Conservation (phyloP, 2,113 vertebrate genomes). For the Ploceus nigricollis region DNA sequence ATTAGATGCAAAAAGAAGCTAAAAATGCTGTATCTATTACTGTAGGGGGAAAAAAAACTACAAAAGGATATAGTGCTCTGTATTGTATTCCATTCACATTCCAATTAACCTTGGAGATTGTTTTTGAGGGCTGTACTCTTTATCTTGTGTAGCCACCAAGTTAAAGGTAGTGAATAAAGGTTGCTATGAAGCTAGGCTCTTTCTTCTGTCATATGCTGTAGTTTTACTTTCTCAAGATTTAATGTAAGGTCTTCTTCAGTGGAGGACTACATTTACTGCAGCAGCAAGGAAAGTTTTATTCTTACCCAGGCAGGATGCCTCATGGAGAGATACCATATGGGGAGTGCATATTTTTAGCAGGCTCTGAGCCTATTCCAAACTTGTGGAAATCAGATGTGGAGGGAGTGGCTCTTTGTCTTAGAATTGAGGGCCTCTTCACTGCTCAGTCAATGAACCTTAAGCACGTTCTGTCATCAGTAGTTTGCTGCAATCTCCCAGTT, state of each 20-base stretch:
- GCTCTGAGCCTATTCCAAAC: not conserved
- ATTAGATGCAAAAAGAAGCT: not conserved
- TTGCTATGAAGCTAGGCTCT: not conserved
- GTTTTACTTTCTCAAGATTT: not conserved
- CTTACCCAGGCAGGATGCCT: not conserved
- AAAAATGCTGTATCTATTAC: not conserved
- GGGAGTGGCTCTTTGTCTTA: not conserved
- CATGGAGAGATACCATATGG: not conserved
- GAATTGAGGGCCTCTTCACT: too few relatives aligned
- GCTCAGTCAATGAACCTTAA: not conserved
- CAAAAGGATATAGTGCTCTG: not conserved
- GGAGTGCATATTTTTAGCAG: not conserved
- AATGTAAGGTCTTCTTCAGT: not conserved
- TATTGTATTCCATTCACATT: not conserved
- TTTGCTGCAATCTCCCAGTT: not conserved
- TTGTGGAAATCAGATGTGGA: not conserved
- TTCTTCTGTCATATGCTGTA: not conserved
- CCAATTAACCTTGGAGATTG: not conserved
- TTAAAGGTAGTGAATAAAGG: not conserved
- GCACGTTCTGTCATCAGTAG: not conserved
- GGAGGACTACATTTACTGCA: not conserved
- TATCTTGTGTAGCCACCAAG: not conserved
- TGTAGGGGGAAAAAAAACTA: not conserved
- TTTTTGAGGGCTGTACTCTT: not conserved
- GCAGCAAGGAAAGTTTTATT: not conserved